A percentile compares a stretch with the other conserved stretches of the same genome.
phyloP scores from a whole-genome alignment of 2,113 vertebrate species.

The Plestiodon gilberti region DNA sequence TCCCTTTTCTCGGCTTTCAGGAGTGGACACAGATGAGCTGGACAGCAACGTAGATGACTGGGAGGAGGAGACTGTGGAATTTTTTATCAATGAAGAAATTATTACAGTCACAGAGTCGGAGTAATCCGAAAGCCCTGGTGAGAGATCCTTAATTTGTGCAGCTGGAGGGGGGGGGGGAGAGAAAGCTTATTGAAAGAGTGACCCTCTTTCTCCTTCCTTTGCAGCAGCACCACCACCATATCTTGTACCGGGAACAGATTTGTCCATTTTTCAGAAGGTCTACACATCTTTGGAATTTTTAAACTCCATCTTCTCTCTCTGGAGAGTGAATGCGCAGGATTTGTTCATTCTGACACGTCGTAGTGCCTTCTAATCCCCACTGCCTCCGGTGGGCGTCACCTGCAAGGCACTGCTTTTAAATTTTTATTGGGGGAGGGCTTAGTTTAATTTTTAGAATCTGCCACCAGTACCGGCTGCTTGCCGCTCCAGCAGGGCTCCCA shows the following conservation, averaged over 20 bases:
- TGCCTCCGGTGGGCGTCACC: slow-evolving; percentile 66
- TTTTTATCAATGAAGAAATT: slow-evolving; percentile 99
- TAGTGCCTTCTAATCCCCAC: slow-evolving; percentile 85
- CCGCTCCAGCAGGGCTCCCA: slow-evolving; percentile 27
- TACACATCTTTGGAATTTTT: slow-evolving; percentile 47
- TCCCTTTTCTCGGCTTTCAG: slow-evolving; percentile 62
- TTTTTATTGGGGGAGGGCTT: slow-evolving; percentile 32
- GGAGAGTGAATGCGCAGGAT: slow-evolving; percentile 67
- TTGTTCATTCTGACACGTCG: slow-evolving; percentile 73
- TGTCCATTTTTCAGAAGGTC: slow-evolving; percentile 58
- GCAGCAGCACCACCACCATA: slow-evolving; percentile 66
- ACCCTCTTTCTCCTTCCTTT: slow-evolving; percentile 18
- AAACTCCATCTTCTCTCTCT: slow-evolving; percentile 72
- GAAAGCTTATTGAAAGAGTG: too few relatives aligned
- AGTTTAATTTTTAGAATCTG: slow-evolving; percentile 48
- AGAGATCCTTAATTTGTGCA: slow-evolving; percentile 13
- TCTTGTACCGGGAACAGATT: slow-evolving; percentile 57
- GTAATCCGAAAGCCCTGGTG: slow-evolving; percentile 81
- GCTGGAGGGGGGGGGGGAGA: neutral
- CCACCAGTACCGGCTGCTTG: slow-evolving; percentile 57
- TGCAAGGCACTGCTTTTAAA: slow-evolving; percentile 76
- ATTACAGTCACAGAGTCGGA: slow-evolving; percentile 91
- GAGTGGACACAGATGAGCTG: slow-evolving; percentile 93
- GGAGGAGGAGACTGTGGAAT: slow-evolving; percentile 99
- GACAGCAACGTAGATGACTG: slow-evolving; percentile 98